Evolutionary conservation across 2,113 vertebrate genomes (phyloP).

Genomic region (Fregata magnificens): DNA sequence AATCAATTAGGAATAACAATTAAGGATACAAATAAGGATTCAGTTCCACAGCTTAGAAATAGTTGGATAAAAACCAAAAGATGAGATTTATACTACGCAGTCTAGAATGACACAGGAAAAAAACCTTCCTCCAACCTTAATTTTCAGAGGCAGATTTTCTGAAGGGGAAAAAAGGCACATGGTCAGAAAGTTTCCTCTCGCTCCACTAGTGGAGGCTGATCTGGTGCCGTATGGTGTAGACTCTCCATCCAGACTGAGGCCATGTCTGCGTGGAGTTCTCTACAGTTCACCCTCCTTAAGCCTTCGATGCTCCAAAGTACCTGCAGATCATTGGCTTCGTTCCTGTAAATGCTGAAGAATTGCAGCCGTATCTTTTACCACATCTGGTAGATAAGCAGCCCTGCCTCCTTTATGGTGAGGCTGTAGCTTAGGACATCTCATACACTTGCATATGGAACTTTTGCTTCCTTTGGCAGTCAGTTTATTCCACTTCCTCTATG

Average conservation of each 20-base stretch:
- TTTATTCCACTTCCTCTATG: neutral
- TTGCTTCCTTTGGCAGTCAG: neutral
- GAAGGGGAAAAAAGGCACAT: neutral
- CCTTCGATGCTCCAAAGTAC: neutral
- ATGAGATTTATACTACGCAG: neutral
- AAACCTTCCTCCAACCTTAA: neutral
- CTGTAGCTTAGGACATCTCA: neutral
- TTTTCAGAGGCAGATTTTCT: neutral
- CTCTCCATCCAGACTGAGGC: neutral
- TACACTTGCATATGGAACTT: rapidly evolving
- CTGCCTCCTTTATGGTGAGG: neutral
- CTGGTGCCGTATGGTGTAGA: rapidly evolving
- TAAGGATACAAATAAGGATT: neutral
- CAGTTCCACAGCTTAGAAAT: neutral
- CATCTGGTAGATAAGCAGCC: neutral
- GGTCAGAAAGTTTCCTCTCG: neutral
- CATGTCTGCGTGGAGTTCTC: neutral
- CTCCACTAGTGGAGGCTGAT: neutral
- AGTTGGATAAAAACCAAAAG: neutral
- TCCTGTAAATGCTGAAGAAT: neutral
- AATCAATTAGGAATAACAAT: neutral
- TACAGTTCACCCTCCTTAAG: rapidly evolving
- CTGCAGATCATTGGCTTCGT: neutral
- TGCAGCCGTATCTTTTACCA: neutral
- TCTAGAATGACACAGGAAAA: neutral